Conservation (phyloP, 1,140 invertebrate species). For the Bathynomus jamesi region DNA sequence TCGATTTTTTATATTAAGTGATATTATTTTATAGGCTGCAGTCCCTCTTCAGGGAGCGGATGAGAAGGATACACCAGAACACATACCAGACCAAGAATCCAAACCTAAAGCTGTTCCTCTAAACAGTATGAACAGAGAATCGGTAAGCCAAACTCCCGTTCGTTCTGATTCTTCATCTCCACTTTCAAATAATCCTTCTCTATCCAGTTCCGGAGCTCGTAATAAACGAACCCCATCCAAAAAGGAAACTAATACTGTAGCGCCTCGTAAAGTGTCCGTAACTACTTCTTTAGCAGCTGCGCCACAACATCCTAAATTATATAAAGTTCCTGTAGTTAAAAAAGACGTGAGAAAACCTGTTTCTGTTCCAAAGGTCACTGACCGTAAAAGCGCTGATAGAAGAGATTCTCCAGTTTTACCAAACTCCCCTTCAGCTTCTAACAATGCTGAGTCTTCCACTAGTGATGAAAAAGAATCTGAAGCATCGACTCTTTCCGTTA, state of each 20-base stretch:
- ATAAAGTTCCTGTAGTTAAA: neutral
- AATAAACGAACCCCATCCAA: too few relatives aligned
- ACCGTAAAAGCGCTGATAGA: too few relatives aligned
- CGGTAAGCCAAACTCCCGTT: neutral
- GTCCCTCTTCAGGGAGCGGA: too few relatives aligned
- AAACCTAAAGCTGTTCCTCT: neutral
- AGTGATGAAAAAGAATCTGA: neutral
- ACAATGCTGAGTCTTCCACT: neutral
- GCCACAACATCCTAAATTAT: neutral
- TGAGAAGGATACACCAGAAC: too few relatives aligned
- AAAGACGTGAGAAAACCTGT: neutral
- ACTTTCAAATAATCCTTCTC: neutral
- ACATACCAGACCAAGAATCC: neutral
- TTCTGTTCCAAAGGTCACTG: neutral
- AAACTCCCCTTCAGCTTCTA: neutral
- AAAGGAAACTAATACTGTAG: neutral
- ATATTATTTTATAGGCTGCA: too few relatives aligned
- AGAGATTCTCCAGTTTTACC: too few relatives aligned
- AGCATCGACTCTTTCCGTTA: neutral
- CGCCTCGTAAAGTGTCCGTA: neutral
- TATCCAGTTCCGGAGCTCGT: neutral
- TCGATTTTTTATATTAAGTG: too few relatives aligned
- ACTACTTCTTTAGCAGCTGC: neutral
- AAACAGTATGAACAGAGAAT: neutral
- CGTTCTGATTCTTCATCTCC: neutral